Evolutionary conservation across 2,888 invertebrate species (phyloP), one percentile per base, ranked within the genome.

Genomic region (Drosophila paramelanica): DNA sequence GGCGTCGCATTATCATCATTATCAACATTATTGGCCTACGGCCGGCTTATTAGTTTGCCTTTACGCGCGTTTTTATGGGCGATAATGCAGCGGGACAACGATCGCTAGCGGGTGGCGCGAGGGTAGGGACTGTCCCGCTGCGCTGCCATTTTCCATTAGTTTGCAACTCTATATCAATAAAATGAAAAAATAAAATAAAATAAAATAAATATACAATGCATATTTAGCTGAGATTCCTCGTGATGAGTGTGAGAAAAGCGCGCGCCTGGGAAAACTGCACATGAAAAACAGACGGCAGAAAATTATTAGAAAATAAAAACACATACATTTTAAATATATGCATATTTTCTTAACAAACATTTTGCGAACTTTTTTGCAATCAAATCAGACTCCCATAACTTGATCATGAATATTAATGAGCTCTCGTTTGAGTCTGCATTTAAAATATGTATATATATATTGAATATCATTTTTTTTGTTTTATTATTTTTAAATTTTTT

Each of bases 41-140:
- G 83, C 66, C 79, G 67, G 67, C 74, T 79, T 86, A 83, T 84
- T 81, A 81, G 84, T 87, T 83, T 87, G 87, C 73, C 84, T 76
- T 81, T 82, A 79, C 71, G 86, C 81, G 79, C 77, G 56, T 67
- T 79, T 84, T 77, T 70, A 82, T 82, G 69, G 51, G 60, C 67
- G 75, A 71, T 77, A 66, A 68, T 71, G 71, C 45, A 42, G 38
- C 23, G 38, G 43, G 5, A 33, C 46, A 23, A 23, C 56, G 42
- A 6, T 23, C 10, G 41, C 10, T 2, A 23, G 47, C 14, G 41
- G 23, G 8, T 6, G 39, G 14, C 20, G 8, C 10, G 14, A 17
- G 27, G 5, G 14, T 8, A 1, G 0, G 2, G 5, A 31, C 31
- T 31, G 33, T 13, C 53, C 49, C 46, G 59, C 56, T 55, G 64